A percentile compares a stretch with the other conserved stretches of the same genome.
Evolutionary conservation across 35 echinoderm and acorn worm genomes (phyloP).

Genomic region (Eucidaris tribuloides): DNA sequence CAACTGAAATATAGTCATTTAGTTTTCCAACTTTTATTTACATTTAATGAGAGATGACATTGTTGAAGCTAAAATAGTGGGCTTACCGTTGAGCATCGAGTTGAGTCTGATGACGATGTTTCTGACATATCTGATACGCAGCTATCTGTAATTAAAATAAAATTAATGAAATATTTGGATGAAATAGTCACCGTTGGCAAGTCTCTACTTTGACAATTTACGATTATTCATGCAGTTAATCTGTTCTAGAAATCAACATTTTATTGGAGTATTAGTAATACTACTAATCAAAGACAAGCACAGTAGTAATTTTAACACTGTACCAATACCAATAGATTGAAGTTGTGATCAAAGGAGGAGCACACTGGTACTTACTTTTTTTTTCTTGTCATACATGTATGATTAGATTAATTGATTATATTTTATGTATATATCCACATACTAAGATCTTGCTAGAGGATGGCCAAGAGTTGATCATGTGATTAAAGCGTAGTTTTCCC

Average conservation of each 20-base stretch:
- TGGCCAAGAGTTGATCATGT: too few species aligned
- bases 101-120: not conserved
- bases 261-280: not conserved
- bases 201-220: too few species aligned
- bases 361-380: too few species aligned
- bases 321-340: not conserved
- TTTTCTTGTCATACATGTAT: too few species aligned
- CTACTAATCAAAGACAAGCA: not conserved
- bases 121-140: constrained; percentile 26
- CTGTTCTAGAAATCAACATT: not conserved
- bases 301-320: not conserved
- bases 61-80: too few species aligned
- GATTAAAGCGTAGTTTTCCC: too few species aligned
- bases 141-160: not conserved
- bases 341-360: too few species aligned
- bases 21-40: not conserved
- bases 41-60: too few species aligned
- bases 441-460: too few species aligned
- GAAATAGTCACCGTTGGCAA: not conserved
- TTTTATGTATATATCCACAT: too few species aligned
- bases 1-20: not conserved
- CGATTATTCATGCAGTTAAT: too few species aligned
- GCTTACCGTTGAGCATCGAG: constrained; percentile 16
- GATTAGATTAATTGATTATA: too few species aligned
- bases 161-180: not conserved